Evolutionary conservation across 1,140 invertebrate species (phyloP).

Genomic region (Drosophila ananassae): DNA sequence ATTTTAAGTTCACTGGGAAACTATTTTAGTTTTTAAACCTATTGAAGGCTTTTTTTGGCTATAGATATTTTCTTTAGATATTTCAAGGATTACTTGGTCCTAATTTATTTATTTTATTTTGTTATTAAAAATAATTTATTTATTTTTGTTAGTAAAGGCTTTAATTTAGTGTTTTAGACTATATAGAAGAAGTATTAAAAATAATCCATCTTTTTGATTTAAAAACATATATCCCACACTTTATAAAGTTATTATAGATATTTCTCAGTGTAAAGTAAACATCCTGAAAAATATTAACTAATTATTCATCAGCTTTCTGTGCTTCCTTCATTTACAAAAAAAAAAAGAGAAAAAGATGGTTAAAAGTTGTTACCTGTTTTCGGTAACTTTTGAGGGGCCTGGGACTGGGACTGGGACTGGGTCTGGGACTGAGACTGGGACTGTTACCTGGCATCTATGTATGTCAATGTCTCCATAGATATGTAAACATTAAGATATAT

Average conservation of each 20-base stretch:
- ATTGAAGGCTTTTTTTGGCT: no score
- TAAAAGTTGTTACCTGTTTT: constrained; percentile 1
- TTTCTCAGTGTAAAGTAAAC: not conserved
- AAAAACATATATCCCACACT: no score
- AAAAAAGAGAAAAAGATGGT: not conserved
- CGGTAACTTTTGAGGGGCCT: not conserved
- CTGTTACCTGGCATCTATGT: constrained; percentile 30
- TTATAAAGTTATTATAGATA: not conserved
- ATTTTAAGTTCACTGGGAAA: not conserved
- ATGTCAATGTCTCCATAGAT: constrained; percentile 41
- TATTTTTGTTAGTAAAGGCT: no score
- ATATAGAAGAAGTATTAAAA: no score
- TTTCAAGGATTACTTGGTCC: no score
- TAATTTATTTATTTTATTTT: no score
- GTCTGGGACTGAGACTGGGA: not conserved
- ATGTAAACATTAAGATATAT: not conserved
- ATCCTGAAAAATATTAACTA: not conserved
- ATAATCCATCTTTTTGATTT: no score
- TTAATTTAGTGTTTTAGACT: no score
- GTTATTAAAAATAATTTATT: no score
- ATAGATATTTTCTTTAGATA: no score
- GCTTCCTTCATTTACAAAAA: not conserved
- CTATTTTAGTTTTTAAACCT: no score
- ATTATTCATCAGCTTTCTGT: not conserved
- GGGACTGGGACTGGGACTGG: not conserved